Conservation (phyloP, 2,113 vertebrate genomes). For the Strix uralensis region DNA sequence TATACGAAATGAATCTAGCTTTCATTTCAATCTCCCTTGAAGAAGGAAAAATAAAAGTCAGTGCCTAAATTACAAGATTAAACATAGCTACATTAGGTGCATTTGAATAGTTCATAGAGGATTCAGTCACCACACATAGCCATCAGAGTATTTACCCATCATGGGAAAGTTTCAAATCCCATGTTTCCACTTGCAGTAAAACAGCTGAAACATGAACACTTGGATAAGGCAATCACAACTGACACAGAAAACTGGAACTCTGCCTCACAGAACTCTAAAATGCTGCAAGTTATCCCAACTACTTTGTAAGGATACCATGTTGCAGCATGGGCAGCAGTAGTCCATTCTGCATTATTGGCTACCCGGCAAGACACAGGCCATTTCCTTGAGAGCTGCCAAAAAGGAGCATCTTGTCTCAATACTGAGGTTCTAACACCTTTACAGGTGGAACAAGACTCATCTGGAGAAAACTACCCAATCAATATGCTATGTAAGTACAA, state of each 20-base stretch:
- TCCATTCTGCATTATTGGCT: neutral
- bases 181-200: neutral
- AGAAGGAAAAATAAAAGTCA: neutral
- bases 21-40: neutral
- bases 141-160: neutral
- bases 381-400: neutral
- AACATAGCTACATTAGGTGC: neutral
- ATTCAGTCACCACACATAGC: neutral
- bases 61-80: neutral
- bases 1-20: neutral
- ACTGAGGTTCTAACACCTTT: neutral
- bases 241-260: neutral
- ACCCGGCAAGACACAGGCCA: accelerated
- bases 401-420: neutral
- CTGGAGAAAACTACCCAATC: neutral
- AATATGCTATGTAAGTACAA: no score
- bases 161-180: neutral
- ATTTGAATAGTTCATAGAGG: neutral
- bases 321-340: neutral
- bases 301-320: neutral
- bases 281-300: neutral
- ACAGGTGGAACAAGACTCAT: accelerated
- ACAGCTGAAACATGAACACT: neutral
- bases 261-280: neutral
- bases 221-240: neutral